These are phyloP conservation scores for Serilophus lunatus DNA, from an alignment of 2,113 vertebrate species.

Conservation along the genomic window DNA sequence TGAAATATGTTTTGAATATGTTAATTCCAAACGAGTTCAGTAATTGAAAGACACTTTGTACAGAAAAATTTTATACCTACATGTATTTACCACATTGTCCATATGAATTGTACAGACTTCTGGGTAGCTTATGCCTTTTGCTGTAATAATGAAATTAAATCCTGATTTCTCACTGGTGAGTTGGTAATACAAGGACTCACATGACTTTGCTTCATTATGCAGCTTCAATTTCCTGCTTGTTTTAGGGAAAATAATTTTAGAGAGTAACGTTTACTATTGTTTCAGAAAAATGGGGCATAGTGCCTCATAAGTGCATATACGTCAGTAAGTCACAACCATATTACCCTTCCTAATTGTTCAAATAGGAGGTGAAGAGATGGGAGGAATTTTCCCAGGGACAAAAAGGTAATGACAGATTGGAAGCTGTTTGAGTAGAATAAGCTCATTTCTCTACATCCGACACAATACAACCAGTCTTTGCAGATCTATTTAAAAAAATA, in stretches of 20 bases:
- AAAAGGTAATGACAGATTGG: not conserved
- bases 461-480: not conserved
- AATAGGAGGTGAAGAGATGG: not conserved
- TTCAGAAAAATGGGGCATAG: not conserved
- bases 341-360: not conserved
- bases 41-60: not conserved
- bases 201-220: not conserved
- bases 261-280: not conserved
- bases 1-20: constrained; percentile 63
- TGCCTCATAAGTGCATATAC: not conserved
- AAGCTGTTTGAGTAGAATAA: not conserved
- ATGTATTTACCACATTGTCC: not conserved
- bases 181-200: not conserved
- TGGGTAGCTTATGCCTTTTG: not conserved
- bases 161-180: not conserved
- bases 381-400: not conserved
- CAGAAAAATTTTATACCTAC: not conserved
- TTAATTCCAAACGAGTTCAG: constrained; percentile 60
- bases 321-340: not conserved
- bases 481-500: not conserved
- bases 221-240: not conserved
- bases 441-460: not conserved
- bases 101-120: not conserved
- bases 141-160: not conserved
- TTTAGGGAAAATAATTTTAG: constrained; percentile 1